Evolutionary conservation across 2,888 invertebrate species (phyloP).

Genomic region (Proisotoma minuta): DNA sequence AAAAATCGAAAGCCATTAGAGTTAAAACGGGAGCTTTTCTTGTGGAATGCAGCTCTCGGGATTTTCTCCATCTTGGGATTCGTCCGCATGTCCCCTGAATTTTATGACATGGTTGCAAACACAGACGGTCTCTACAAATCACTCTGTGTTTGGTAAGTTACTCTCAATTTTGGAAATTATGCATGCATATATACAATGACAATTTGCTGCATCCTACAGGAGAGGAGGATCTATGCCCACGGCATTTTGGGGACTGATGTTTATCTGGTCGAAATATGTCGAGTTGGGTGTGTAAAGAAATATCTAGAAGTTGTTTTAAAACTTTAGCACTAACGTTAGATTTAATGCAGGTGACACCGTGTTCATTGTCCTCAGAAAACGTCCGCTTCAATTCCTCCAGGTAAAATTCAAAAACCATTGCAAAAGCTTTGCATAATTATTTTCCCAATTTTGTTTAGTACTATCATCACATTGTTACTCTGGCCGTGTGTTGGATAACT

Average conservation of each 20-base stretch:
- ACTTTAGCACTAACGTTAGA: neutral
- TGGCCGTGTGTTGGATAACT: neutral
- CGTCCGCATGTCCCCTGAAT: slow-evolving; percentile 2
- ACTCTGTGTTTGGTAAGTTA: slow-evolving; percentile 1
- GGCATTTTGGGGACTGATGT: slow-evolving; percentile 1
- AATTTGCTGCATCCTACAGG: no score
- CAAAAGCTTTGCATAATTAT: no score
- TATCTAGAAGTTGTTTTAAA: neutral
- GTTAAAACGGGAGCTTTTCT: neutral
- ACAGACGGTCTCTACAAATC: neutral
- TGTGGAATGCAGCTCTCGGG: slow-evolving; percentile 14
- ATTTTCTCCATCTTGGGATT: slow-evolving; percentile 13
- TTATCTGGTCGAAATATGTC: slow-evolving; percentile 5
- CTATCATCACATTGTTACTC: slow-evolving; percentile 8
- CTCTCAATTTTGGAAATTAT: neutral
- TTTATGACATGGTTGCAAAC: neutral
- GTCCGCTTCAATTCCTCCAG: neutral
- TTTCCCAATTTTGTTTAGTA: no score
- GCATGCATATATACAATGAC: no score
- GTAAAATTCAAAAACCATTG: neutral
- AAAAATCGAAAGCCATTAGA: neutral
- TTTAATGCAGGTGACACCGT: slow-evolving; percentile 7
- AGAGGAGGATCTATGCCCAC: neutral
- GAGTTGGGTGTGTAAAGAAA: slow-evolving; percentile 5
- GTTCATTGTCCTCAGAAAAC: slow-evolving; percentile 9